phyloP scores from a whole-genome alignment of 2,797 vertebrate species.

The Gymnoscopelus braueri region DNA sequence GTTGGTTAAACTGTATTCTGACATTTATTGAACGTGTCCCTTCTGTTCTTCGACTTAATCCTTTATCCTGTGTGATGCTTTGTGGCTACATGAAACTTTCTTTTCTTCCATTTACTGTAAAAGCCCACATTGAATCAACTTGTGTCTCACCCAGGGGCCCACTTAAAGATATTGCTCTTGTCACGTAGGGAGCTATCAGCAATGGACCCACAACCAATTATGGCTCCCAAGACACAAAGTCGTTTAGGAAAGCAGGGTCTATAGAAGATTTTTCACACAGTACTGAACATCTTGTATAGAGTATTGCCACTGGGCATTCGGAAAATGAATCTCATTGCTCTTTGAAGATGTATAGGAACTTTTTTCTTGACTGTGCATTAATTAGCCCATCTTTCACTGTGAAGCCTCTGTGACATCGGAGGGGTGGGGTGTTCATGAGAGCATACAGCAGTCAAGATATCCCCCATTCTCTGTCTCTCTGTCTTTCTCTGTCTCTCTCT shows the following conservation, averaged over 20 bases:
- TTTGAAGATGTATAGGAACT: slow-evolving; percentile 1
- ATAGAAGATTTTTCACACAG: slow-evolving; percentile 16
- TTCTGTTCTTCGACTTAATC: too few species aligned
- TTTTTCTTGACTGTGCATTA: background rate
- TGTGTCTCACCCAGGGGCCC: slow-evolving; percentile 13
- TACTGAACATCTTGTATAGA: background rate
- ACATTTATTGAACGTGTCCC: too few species aligned
- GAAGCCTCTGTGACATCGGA: background rate
- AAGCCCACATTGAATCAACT: background rate
- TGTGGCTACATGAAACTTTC: background rate
- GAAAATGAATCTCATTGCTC: slow-evolving; percentile 3
- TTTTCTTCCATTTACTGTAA: too few species aligned
- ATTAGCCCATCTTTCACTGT: slow-evolving; percentile 5
- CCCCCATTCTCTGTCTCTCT: too few species aligned
- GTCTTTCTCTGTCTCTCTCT: too few species aligned
- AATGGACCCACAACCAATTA: background rate
- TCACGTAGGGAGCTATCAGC: slow-evolving; percentile 12
- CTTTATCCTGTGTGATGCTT: background rate
- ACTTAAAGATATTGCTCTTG: slow-evolving; percentile 13
- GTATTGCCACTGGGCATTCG: slow-evolving; percentile 6
- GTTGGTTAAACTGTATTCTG: slow-evolving; percentile 2
- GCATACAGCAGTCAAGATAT: too few species aligned
- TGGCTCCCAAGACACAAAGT: slow-evolving; percentile 8
- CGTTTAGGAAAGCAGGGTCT: slow-evolving; percentile 14
- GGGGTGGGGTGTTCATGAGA: too few species aligned